Evolutionary conservation across 35 echinoderm and acorn worm genomes (phyloP).

Genomic region (Apostichopus japonicus): DNA sequence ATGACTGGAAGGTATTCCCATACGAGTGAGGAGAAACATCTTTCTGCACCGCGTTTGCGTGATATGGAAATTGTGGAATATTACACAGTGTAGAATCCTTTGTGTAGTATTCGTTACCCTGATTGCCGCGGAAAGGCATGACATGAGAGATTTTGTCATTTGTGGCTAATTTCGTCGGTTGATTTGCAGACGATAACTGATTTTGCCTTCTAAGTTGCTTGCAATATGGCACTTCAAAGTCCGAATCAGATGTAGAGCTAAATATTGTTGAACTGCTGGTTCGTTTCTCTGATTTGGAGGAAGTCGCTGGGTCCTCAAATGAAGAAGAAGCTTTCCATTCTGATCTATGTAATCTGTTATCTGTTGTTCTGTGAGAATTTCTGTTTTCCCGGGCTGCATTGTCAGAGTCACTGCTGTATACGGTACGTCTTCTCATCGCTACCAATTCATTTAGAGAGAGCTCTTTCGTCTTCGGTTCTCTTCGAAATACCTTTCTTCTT

Average conservation of each 20-base stretch:
- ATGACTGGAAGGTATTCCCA: background rate
- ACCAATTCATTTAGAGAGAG: background rate
- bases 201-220: background rate
- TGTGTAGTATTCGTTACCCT: too few relatives aligned
- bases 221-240: slow-evolving; percentile 41
- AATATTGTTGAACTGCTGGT: slow-evolving; percentile 41
- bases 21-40: background rate
- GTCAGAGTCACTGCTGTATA: background rate
- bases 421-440: background rate
- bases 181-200: background rate
- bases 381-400: background rate
- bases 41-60: background rate
- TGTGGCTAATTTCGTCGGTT: background rate
- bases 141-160: background rate
- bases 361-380: background rate
- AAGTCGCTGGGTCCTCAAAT: slow-evolving; percentile 12
- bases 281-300: slow-evolving; percentile 25
- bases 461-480: background rate
- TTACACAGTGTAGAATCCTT: background rate
- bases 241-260: slow-evolving; percentile 50
- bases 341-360: background rate
- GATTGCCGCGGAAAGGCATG: background rate
- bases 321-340: background rate
- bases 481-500: background rate
- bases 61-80: background rate